phyloP scores from a whole-genome alignment of 2,113 vertebrate genomes.

The Nymphicus hollandicus region DNA sequence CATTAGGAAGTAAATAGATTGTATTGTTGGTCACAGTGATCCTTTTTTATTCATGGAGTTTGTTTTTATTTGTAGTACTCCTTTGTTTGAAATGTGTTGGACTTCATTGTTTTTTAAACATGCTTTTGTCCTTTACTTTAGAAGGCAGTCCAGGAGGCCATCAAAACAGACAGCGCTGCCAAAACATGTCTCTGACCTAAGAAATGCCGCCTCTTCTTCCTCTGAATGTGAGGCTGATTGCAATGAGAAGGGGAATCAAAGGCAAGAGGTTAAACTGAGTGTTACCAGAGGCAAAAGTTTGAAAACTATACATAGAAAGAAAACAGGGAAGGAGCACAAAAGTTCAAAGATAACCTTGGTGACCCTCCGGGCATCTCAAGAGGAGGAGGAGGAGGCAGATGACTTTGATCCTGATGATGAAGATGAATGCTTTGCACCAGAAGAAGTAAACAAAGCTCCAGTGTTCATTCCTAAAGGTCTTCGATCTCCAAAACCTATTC shows the following conservation, averaged over 20 bases:
- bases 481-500: constrained; percentile 76
- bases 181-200: constrained; percentile 64
- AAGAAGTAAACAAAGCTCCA: constrained; percentile 81
- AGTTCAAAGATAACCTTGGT: constrained; percentile 78
- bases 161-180: not conserved
- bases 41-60: not conserved
- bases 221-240: constrained; percentile 45
- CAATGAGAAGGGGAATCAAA: constrained; percentile 30
- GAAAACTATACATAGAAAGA: constrained; percentile 55
- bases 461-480: constrained; percentile 86
- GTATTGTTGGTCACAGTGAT: not conserved
- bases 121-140: constrained; percentile 38
- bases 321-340: constrained; percentile 57
- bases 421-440: constrained; percentile 70
- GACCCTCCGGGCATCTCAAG: constrained; percentile 82
- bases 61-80: not conserved
- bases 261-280: constrained; percentile 61
- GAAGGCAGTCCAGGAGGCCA: constrained; percentile 26
- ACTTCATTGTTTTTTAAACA: not conserved
- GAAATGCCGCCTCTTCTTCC: constrained; percentile 1
- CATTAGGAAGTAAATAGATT: not conserved
- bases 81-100: not conserved
- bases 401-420: constrained; percentile 76
- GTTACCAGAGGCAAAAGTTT: constrained; percentile 52
- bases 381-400: constrained; percentile 70